These are phyloP conservation scores for Patella ulyssiponensis DNA, from an alignment of 2,888 invertebrate species.

Conservation along the genomic window DNA sequence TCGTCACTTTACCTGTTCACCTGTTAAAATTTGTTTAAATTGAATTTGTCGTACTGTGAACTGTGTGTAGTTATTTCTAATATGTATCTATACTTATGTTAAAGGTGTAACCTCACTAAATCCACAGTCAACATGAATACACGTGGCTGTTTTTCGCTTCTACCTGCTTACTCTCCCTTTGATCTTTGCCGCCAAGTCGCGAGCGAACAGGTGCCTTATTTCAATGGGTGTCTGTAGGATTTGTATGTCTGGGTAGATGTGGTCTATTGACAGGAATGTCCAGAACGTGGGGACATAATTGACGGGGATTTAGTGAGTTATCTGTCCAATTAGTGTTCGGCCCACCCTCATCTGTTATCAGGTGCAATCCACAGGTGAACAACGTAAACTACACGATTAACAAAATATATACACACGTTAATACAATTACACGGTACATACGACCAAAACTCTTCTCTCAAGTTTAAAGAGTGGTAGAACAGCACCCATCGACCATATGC, in stretches of 20 bases:
- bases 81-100: slow-evolving; percentile 11
- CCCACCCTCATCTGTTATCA: slow-evolving; percentile 1
- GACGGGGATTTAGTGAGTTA: neutral
- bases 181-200: too few species aligned
- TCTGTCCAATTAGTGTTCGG: slow-evolving; percentile 11
- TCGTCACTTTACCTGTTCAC: too few species aligned
- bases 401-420: neutral
- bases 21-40: too few species aligned
- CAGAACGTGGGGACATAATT: slow-evolving; percentile 8
- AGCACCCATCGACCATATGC: too few species aligned
- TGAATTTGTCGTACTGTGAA: too few species aligned
- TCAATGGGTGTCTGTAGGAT: too few species aligned
- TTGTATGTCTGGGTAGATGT: too few species aligned
- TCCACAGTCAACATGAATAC: neutral
- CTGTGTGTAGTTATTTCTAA: neutral
- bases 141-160: slow-evolving; percentile 3
- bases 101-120: slow-evolving; percentile 12
- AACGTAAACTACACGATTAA: neutral
- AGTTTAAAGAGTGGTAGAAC: too few species aligned
- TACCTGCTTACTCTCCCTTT: too few species aligned
- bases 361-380: neutral
- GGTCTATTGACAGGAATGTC: neutral
- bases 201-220: too few species aligned
- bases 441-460: too few species aligned
- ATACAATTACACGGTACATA: too few species aligned